Percentiles rank a stretch among this genome's conserved stretches.
Conservation (phyloP, 2,113 vertebrate genomes). For the Sylvietta virens region DNA sequence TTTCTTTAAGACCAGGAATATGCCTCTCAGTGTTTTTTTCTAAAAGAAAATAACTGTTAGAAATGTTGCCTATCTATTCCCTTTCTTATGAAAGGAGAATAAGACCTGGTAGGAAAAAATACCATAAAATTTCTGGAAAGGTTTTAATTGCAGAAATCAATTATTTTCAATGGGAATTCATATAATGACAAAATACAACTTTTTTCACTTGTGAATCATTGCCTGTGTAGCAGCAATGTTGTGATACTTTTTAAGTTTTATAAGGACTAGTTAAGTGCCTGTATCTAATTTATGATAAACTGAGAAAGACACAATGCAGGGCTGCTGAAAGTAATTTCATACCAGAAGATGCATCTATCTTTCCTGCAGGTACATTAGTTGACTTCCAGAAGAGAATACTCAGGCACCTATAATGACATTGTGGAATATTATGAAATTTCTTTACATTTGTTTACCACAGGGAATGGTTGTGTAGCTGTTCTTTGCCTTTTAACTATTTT, state of each 20-base stretch:
- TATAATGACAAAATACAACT: not conserved
- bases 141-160: not conserved
- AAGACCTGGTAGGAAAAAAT: not conserved
- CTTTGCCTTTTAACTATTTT: not conserved
- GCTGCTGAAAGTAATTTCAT: conserved; percentile 44
- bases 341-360: not conserved
- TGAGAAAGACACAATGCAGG: not conserved
- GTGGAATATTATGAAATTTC: not conserved
- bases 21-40: not conserved
- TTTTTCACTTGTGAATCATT: not conserved
- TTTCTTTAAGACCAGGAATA: not conserved
- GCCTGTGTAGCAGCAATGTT: not conserved
- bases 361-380: not conserved
- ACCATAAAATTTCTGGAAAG: not conserved
- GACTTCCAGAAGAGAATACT: not conserved
- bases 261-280: not conserved
- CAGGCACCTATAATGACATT: not conserved
- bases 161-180: not conserved
- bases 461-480: not conserved
- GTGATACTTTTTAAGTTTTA: not conserved
- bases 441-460: not conserved
- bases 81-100: not conserved
- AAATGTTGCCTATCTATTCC: not conserved
- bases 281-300: not conserved
- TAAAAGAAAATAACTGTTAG: not conserved